Evolutionary conservation across 2,888 invertebrate genomes (phyloP), one percentile per base, ranked within the genome.

Genomic region (Dryobotodes eremita): DNA sequence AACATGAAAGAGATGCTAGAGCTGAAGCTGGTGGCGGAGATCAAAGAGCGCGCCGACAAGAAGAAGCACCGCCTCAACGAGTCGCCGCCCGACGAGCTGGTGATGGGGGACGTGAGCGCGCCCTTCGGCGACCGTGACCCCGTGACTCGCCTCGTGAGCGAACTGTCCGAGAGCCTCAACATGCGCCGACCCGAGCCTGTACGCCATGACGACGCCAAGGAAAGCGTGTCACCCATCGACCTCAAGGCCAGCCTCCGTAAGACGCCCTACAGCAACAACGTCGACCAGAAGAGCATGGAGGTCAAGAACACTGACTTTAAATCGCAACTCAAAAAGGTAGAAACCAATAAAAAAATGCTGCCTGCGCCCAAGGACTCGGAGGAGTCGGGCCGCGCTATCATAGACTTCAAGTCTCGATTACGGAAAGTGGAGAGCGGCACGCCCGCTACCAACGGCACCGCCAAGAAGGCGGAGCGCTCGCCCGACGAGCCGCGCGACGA

Each of bases 1-100:
- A 97, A 97, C 53, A 98, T 98, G 97, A 98, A 98, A 91, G 98
- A 98, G 93, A 98, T 98, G 97, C 96, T 98, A 71, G 98, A 98
- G 91, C 94, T 98, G 71, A 98, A 98, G 92, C 95, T 98, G 48
- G 98, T 98, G 69, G 98, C 98, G 10, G 99, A 99, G 94, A 98
- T 98, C 79, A 98, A 98, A 93, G 98, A 98, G 92, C 97, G 98
- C 75, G 98, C 98, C 20, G 98, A 98, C 90, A 97, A 97, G 89
- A 98, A 98, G 91, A 97, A 97, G 79, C 97, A 97, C 80, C 96
- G 97, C 80, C 91, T 92, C 71, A 97, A 97, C 92, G 97, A 97
- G 91, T 97, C 97, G 72, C 97, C 96, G 62, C 91, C 94, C 10
- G 90, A 90, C 31, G 92, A 93, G 69, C 86, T 90, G 55, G 71